Evolutionary conservation across 2,797 vertebrate genomes (phyloP).

Genomic region (Enteromius afrohamiltoni): DNA sequence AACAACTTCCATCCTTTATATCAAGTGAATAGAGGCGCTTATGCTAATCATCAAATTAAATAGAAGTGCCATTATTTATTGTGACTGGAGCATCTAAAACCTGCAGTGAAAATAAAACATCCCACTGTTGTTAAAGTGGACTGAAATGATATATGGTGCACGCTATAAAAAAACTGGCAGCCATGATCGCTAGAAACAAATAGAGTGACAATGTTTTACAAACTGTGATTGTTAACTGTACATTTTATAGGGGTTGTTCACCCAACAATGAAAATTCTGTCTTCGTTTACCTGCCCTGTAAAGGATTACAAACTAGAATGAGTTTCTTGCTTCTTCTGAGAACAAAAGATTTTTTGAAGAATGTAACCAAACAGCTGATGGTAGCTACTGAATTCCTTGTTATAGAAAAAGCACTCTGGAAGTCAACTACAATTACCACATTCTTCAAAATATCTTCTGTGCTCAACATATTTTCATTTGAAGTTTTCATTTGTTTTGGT

Average conservation of each 20-base stretch:
- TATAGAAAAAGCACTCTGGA: not conserved
- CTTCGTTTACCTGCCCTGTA: not conserved
- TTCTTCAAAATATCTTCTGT: not conserved
- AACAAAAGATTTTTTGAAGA: not conserved
- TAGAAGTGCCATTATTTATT: not conserved
- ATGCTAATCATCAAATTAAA: constrained; percentile 18
- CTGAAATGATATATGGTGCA: not conserved
- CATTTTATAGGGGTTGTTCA: not conserved
- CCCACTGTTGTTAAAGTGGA: not conserved
- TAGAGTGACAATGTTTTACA: not conserved
- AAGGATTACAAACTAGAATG: not conserved
- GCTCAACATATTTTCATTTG: not conserved
- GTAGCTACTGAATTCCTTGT: not conserved
- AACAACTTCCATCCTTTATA: constrained; percentile 2
- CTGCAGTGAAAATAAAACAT: not conserved
- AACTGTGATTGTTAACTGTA: not conserved
- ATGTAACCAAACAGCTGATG: not conserved
- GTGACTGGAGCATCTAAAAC: constrained; percentile 5
- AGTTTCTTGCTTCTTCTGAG: not conserved
- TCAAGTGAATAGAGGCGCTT: not conserved
- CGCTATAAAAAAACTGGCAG: not conserved
- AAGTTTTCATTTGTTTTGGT: not conserved
- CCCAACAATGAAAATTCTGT: not conserved
- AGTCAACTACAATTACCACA: not conserved
- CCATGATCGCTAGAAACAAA: not conserved